Evolutionary conservation across 2,888 invertebrate genomes (phyloP).

Genomic region (Heliconius sara): DNA sequence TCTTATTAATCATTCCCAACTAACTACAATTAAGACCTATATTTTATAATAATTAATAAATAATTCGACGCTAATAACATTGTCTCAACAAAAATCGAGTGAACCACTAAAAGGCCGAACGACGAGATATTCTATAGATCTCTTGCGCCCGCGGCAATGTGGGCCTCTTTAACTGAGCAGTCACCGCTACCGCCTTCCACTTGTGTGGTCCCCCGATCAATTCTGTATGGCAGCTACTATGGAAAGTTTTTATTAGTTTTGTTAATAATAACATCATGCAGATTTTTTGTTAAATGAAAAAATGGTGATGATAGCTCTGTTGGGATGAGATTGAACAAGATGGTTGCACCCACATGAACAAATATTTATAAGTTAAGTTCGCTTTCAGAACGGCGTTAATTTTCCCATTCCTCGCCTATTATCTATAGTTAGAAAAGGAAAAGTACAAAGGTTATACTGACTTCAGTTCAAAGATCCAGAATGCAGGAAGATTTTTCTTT

Average conservation of each 20-base stretch:
- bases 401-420: neutral
- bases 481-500: neutral
- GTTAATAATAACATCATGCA: neutral
- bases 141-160: slow-evolving; percentile 44
- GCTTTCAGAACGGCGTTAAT: neutral
- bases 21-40: slow-evolving; percentile 22
- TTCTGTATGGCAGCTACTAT: slow-evolving; percentile 8
- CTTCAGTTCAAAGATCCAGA: neutral
- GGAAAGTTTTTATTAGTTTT: neutral
- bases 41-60: neutral
- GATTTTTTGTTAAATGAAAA: neutral
- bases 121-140: slow-evolving; percentile 28
- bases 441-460: neutral
- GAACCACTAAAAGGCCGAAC: slow-evolving; percentile 17
- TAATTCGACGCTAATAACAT: neutral
- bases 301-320: neutral
- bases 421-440: neutral
- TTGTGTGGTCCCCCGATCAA: slow-evolving; percentile 64
- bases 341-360: neutral
- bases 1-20: neutral
- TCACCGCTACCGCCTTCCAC: slow-evolving; percentile 61
- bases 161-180: slow-evolving; percentile 33
- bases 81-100: slow-evolving; percentile 6
- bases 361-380: neutral
- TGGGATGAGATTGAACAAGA: neutral